A percentile compares a stretch with the other conserved stretches of the same genome.
phyloP scores from a whole-genome alignment of 2,797 vertebrate genomes.

The Clarias fuscus region DNA sequence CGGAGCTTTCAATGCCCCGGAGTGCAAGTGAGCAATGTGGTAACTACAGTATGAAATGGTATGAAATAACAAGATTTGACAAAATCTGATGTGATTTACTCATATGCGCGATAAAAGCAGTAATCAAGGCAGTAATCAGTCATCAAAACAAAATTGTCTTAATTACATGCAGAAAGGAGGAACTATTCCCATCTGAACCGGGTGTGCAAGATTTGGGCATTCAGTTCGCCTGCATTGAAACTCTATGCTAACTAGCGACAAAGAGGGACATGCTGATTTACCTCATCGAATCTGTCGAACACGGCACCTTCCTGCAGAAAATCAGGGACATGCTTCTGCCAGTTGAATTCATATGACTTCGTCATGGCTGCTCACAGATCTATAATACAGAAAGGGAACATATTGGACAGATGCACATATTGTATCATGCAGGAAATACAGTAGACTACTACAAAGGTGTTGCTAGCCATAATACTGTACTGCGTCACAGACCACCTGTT shows the following conservation, averaged over 20 bases:
- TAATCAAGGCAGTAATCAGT: conserved; percentile 1
- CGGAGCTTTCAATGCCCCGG: conserved; percentile 31
- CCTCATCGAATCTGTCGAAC: conserved; percentile 98
- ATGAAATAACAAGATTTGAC: conserved; percentile 13
- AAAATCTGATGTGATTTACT: neutral
- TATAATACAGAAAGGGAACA: conserved; percentile 61
- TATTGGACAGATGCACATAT: neutral
- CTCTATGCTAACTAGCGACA: neutral
- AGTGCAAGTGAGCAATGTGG: conserved; percentile 15
- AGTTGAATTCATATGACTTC: conserved; percentile 98
- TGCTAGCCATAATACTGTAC: neutral
- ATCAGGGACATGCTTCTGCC: conserved; percentile 92
- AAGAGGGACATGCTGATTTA: conserved; percentile 66
- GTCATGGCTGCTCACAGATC: conserved; percentile 88
- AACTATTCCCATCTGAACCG: neutral
- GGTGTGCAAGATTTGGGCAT: neutral
- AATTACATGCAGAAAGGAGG: neutral
- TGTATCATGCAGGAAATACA: neutral
- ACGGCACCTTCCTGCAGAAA: conserved; percentile 93
- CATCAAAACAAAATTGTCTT: neutral
- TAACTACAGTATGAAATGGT: conserved; percentile 2
- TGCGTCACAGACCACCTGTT: too few species aligned
- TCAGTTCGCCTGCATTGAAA: neutral
- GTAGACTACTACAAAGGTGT: neutral
- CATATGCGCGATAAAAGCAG: neutral